phyloP scores from a whole-genome alignment of 1,140 invertebrate species.

The Heterodera schachtii region DNA sequence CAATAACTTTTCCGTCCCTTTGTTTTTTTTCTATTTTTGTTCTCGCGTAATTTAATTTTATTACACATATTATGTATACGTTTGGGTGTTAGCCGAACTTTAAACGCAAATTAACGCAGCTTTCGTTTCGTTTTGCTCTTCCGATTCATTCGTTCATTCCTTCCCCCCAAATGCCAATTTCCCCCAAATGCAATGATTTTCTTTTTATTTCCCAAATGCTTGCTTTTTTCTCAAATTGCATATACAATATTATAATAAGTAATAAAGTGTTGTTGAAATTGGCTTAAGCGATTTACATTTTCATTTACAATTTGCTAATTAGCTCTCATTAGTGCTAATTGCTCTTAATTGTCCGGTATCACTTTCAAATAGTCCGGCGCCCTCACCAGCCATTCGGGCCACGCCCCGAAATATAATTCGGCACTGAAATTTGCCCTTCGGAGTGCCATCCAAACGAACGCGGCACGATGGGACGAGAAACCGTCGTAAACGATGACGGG shows the following conservation, averaged over 20 bases:
- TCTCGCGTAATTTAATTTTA: not conserved
- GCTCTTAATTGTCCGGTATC: slow-evolving; percentile 39
- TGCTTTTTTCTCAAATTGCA: not conserved
- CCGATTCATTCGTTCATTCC: not conserved
- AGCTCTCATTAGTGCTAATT: too few relatives aligned
- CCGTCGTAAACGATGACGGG: slow-evolving; percentile 63
- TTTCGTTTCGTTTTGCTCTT: not conserved
- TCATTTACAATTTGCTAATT: too few relatives aligned
- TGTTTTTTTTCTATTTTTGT: not conserved
- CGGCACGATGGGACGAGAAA: slow-evolving; percentile 49
- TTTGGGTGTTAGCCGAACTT: not conserved
- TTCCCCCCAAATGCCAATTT: not conserved
- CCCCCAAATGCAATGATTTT: too few relatives aligned
- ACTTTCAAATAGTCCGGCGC: slow-evolving; percentile 63
- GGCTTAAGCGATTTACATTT: too few relatives aligned
- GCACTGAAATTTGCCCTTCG: slow-evolving; percentile 46
- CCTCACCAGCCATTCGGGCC: slow-evolving; percentile 62
- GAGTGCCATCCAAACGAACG: slow-evolving; percentile 60
- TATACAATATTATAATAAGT: not conserved
- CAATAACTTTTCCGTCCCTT: not conserved
- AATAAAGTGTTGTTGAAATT: not conserved
- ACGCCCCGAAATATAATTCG: slow-evolving; percentile 60
- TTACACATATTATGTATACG: not conserved
- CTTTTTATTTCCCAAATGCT: not conserved
- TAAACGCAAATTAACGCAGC: not conserved